phyloP scores from a whole-genome alignment of 2,888 invertebrate species.

The Helicoverpa assulta region DNA sequence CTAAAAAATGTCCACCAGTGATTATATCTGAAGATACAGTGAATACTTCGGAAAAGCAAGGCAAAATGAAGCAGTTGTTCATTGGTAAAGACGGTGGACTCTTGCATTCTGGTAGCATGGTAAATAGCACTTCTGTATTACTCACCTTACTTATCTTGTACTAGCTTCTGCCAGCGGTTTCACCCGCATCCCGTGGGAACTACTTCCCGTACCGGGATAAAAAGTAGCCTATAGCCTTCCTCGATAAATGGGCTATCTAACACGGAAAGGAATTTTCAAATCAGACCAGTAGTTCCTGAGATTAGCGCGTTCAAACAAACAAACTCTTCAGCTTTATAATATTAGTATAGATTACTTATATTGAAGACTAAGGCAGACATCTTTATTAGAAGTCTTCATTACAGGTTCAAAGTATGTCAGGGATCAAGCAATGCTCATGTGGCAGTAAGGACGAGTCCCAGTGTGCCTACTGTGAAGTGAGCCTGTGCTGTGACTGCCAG shows the following conservation, averaged over 20 bases:
- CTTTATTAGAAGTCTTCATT: background rate
- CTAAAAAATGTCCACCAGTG: constrained; percentile 70
- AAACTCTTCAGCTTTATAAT: too few relatives aligned
- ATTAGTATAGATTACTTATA: too few relatives aligned
- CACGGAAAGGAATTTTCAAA: too few relatives aligned
- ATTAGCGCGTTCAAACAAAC: too few relatives aligned
- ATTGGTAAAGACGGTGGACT: constrained; percentile 81
- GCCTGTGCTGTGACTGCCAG: constrained; percentile 73
- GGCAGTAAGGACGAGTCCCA: constrained; percentile 60
- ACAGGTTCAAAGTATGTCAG: constrained; percentile 58
- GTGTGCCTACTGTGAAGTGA: constrained; percentile 80
- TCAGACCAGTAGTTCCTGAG: too few relatives aligned
- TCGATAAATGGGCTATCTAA: too few relatives aligned
- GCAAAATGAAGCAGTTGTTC: constrained; percentile 82
- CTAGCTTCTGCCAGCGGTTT: too few relatives aligned
- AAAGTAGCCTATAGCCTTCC: too few relatives aligned
- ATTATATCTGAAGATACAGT: constrained; percentile 32
- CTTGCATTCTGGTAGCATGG: constrained; percentile 74
- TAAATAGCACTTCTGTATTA: constrained; percentile 55
- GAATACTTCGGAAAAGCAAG: constrained; percentile 64
- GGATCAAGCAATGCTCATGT: constrained; percentile 68
- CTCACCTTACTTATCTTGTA: too few relatives aligned
- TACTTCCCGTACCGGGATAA: too few relatives aligned
- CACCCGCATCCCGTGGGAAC: too few relatives aligned
- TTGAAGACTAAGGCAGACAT: background rate